Base-by-base conservation (phyloP, 2,113 vertebrate genomes). In the Perca flavescens region DNA sequence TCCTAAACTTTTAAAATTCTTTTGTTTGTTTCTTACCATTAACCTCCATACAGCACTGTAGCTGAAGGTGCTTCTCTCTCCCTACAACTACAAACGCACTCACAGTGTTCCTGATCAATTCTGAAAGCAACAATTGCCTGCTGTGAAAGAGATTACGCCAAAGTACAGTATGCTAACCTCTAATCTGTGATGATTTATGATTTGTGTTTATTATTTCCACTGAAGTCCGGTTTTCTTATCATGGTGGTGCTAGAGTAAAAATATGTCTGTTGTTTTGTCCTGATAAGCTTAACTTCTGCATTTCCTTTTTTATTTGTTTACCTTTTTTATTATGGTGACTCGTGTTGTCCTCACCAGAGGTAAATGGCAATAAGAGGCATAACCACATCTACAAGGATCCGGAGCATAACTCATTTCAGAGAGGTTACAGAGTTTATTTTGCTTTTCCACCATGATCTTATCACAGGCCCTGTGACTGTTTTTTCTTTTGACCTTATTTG, bases 401-500 rank as follows among this genome's bases (percentile, higher is more conserved):
- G 40, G 63, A 62, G 43, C 83, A 74, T 86, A 91, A 89, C 78
- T 94, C 82, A 86, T 90, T 93, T 86, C 65, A 70, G 58, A 70
- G 62, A 28, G 83, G 85, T 83, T 72, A 75, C 50, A 22, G 66
- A 78, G 82, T 91, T 88, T 70, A 74, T 88, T 94, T 86, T 78
- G 60, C 79, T 89, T 88, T 88, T 74, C 69, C 70, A 61, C 68
- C 64, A 28, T 22, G 75, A 85, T 93, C 84, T 91, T 90, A 93
- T 95, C 92, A 62, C 53, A 0, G 17, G 34, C 79, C 74, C 77
- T 50, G 76, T 78, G 82, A 85, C 83, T 73, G 76, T 83, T 89
- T 93, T 91, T 74, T 88, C 66, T 86, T 89, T 91, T 91, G 89
- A 93, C 91, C 91, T 92, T 93, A 91, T 94, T 95, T 94, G 86